Percentiles rank a stretch among this genome's conserved stretches.
phyloP scores from a whole-genome alignment of 2,888 invertebrate species.

The Xanthia togata region DNA sequence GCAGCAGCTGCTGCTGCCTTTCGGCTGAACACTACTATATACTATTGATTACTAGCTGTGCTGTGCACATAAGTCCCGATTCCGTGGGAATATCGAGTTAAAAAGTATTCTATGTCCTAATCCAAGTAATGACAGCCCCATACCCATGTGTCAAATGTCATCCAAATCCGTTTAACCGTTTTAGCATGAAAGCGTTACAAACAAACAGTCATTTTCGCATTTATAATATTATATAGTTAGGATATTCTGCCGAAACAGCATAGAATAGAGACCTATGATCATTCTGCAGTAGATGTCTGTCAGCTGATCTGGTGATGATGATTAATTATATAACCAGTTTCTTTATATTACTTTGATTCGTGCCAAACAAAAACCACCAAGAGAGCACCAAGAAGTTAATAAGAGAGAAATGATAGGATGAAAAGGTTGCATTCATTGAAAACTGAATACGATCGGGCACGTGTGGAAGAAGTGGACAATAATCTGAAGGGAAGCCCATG shows the following conservation, averaged over 20 bases:
- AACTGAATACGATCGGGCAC: background rate
- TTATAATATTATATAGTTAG: no score
- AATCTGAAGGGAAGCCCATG: constrained; percentile 34
- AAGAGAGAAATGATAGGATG: background rate
- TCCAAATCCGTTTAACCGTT: no score
- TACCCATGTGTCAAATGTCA: no score
- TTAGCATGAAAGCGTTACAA: no score
- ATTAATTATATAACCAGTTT: background rate
- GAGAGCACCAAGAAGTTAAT: background rate
- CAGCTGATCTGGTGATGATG: background rate
- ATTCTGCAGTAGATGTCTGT: background rate
- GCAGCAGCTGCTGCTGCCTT: background rate
- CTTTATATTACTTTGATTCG: background rate
- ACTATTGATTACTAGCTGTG: no score
- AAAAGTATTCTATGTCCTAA: no score
- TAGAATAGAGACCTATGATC: background rate
- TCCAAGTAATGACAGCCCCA: no score
- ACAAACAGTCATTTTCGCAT: no score
- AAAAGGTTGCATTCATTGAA: background rate
- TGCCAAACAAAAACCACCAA: background rate
- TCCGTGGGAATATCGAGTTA: no score
- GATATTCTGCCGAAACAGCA: background rate
- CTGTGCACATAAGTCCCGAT: no score
- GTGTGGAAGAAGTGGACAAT: background rate
- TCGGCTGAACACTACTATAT: background rate